phyloP scores from a whole-genome alignment of 2,113 vertebrate species.

The Urocitellus parryii region DNA sequence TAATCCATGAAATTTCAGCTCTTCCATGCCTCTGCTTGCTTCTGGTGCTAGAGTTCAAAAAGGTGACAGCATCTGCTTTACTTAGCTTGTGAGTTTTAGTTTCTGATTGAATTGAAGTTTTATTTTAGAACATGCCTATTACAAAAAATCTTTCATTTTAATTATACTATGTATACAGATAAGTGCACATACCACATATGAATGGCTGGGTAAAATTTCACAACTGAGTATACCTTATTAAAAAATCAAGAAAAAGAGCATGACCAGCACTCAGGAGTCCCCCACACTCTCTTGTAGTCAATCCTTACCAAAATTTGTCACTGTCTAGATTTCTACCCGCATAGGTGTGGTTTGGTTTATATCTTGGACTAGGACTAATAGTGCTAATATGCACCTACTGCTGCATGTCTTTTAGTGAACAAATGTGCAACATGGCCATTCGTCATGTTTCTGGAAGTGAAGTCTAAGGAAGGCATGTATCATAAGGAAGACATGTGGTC shows the following conservation, averaged over 20 bases:
- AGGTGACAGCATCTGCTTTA: neutral
- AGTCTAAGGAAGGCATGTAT: neutral
- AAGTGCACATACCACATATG: neutral
- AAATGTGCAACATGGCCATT: neutral
- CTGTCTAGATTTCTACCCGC: neutral
- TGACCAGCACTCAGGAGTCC: neutral
- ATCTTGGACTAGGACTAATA: neutral
- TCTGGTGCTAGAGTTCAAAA: neutral
- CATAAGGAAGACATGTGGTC: neutral
- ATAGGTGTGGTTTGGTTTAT: neutral
- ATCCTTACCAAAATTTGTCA: neutral
- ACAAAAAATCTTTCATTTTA: neutral
- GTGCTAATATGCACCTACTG: neutral
- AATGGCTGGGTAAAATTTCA: neutral
- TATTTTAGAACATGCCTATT: neutral
- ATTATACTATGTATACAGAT: neutral
- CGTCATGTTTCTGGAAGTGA: neutral
- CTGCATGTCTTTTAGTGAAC: neutral
- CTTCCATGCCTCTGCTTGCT: neutral
- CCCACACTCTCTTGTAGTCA: neutral
- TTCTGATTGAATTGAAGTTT: neutral
- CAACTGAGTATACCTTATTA: neutral
- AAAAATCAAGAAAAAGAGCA: slow-evolving; percentile 21
- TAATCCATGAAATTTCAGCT: neutral
- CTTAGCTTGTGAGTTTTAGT: neutral